phyloP scores from a whole-genome alignment of 2,113 vertebrate species.

The Acanthisitta chloris region DNA sequence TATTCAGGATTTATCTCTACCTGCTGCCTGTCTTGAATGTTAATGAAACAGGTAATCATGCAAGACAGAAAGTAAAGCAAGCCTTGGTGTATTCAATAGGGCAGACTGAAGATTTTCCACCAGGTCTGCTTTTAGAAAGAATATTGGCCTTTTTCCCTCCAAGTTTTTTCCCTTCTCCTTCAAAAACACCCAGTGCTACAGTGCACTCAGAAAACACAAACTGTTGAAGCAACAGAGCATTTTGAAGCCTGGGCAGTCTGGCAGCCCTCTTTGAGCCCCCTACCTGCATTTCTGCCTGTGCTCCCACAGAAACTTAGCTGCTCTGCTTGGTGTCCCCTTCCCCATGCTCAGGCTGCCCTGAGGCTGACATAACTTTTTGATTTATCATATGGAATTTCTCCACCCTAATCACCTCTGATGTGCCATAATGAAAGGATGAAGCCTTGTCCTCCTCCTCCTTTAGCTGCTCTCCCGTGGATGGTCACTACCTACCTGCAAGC shows the following conservation, averaged over 20 bases:
- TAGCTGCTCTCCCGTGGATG: neutral
- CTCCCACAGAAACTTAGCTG: neutral
- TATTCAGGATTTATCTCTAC: neutral
- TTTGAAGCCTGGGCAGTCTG: neutral
- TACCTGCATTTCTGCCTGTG: neutral
- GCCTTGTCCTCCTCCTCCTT: neutral
- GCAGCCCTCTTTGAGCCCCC: neutral
- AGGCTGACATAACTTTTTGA: neutral
- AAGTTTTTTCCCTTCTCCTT: neutral
- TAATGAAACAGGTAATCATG: neutral
- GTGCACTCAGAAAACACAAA: neutral
- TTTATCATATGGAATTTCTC: neutral
- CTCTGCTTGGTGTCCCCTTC: neutral
- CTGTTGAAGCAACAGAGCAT: neutral
- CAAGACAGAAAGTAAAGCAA: slow-evolving; percentile 8
- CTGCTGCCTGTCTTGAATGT: neutral
- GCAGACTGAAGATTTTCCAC: neutral
- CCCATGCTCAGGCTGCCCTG: neutral
- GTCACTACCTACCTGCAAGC: neutral
- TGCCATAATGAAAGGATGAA: neutral
- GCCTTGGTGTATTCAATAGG: neutral
- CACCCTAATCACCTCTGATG: neutral
- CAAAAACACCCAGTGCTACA: neutral
- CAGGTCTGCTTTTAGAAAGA: neutral
- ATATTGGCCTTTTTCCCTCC: neutral